Evolutionary conservation across 2,113 vertebrate species (phyloP), one percentile per base, ranked within the genome.

Genomic region (Clarias gariepinus): DNA sequence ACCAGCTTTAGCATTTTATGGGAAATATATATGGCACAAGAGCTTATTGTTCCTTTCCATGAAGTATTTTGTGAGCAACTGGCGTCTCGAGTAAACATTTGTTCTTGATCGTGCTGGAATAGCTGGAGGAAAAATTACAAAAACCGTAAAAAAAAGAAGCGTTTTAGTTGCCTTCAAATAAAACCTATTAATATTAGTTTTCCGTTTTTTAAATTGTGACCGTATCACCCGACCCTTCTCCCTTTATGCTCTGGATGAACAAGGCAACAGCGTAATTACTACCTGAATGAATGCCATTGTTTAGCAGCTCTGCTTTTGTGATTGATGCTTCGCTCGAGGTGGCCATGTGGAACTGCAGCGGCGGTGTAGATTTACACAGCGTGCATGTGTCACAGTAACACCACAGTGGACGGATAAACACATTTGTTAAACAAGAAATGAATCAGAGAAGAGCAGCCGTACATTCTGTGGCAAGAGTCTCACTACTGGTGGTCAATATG

Each of bases 261-360:
- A 78, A 57, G 53, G 76, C 52, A 57, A 5, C n/a, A 3, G 53
- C 10, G 53, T 79, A 53, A 69, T 83, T 68, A 85, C 57, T 30
- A 61, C 55, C 15, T 52, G 36, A 47, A 61, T 52, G n/a, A 57
- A 30, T 79, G 76, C 30, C n/a, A 30, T 79, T 79, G 53, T 79
- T 57, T 57, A 57, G n/a, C 53, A 79, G 53, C 9, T n/a, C 76
- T 57, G 76, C 53, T 79, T 84, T 60, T 60, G 30, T 76, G 69
- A 84, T 33, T 74, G 57, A 83, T 58, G 33, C 55, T 61, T 60
- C 21, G 16, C 36, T 82, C 9, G n/a, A 84, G 53, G 83, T 85
- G 55, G 53, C 57, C 36, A 15, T 58, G 82, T 82, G 60, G 81
- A n/a, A 63, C 61, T 53, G n/a, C 7, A 58, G n/a, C 64, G 19